phyloP scores from a whole-genome alignment of 2,888 invertebrate genomes.

The Chrysopilus asiliformis region DNA sequence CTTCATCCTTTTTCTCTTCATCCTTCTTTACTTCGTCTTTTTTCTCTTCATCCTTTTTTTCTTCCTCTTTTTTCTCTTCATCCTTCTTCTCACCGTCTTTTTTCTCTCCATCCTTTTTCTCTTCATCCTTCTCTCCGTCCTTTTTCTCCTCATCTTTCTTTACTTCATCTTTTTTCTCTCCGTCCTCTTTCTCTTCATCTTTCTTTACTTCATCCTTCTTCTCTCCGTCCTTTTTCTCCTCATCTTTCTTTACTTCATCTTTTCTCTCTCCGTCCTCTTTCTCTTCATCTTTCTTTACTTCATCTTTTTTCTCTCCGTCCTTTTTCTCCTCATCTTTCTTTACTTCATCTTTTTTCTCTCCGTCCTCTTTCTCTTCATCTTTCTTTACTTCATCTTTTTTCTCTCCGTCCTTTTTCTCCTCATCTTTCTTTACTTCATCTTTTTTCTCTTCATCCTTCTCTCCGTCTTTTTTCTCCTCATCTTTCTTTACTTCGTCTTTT shows the following conservation, averaged over 20 bases:
- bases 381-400: not conserved
- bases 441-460: not conserved
- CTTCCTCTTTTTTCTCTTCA: constrained; percentile 1
- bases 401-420: not conserved
- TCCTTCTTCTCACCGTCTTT: not conserved
- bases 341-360: not conserved
- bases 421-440: constrained; percentile 1
- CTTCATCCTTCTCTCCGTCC: not conserved
- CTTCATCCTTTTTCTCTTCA: not conserved
- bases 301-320: not conserved
- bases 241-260: not conserved
- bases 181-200: not conserved
- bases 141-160: not conserved
- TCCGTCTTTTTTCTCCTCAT: not conserved
- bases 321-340: not conserved
- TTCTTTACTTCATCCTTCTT: not conserved
- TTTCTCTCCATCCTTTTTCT: not conserved
- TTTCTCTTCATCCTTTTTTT: not conserved
- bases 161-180: not conserved
- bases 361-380: not conserved
- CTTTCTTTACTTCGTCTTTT: not conserved
- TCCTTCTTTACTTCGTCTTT: not conserved
- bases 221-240: not conserved
- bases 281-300: not conserved
- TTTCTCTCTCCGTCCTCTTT: not conserved